Evolutionary conservation across 2,113 vertebrate genomes (phyloP).

Genomic region (Osmerus mordax): DNA sequence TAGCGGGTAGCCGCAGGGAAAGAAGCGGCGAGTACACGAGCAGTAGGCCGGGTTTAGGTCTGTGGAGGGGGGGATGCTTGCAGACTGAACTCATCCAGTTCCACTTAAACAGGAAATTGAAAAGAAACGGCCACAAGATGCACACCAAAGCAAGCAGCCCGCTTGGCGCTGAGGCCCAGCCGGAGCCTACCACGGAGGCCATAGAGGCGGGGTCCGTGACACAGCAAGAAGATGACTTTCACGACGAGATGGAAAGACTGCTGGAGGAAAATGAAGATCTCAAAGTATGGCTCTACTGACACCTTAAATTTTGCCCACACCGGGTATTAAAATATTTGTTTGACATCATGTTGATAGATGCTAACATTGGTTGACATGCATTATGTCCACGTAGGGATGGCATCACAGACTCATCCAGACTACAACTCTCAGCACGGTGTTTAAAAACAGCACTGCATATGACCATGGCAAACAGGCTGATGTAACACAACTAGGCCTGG

Average conservation of each 20-base stretch:
- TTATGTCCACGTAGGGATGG: too few species aligned
- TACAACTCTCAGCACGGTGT: too few species aligned
- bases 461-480: too few species aligned
- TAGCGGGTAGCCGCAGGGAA: constrained; percentile 27
- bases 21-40: constrained; percentile 47
- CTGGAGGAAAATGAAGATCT: constrained; percentile 92
- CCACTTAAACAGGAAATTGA: constrained; percentile 75
- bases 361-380: too few species aligned
- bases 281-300: constrained; percentile 74
- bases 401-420: too few species aligned
- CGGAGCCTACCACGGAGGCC: constrained; percentile 52
- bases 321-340: too few species aligned
- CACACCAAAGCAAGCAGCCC: constrained; percentile 32
- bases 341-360: too few species aligned
- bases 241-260: constrained; percentile 87
- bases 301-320: not conserved
- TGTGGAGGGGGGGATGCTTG: constrained; percentile 80
- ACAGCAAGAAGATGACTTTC: constrained; percentile 77
- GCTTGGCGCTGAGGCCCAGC: constrained; percentile 30
- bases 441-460: too few species aligned
- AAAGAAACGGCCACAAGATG: constrained; percentile 58
- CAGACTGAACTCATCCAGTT: constrained; percentile 82
- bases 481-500: too few species aligned
- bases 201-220: constrained; percentile 63
- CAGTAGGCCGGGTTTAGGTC: constrained; percentile 62